Base-by-base conservation (phyloP, 2,113 vertebrate genomes). In the Emberiza fucata region DNA sequence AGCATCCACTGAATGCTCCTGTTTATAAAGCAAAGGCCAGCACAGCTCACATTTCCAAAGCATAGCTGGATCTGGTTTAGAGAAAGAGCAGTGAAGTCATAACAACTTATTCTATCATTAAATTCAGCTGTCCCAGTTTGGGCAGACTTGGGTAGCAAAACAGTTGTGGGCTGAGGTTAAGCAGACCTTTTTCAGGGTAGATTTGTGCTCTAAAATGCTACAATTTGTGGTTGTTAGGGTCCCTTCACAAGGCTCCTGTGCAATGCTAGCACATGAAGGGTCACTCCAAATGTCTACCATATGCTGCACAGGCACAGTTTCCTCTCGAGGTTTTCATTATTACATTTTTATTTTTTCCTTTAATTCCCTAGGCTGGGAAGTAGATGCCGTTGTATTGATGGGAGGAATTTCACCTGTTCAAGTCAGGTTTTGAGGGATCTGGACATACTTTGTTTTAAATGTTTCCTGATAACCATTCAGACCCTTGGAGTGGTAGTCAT, bases 261-360 rank as follows among this genome's bases (percentile, higher is more conserved):
- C 79, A 80, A 95, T 84, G 92, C 72, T 89, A 97, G 94, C 88
- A 95, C 45, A 45, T 61, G 66, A 93, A 97, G 94, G 94, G 90
- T 96, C 97, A 97, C 89, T 92, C 92, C 88, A 96, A 97, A 97
- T 87, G 78, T 93, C 92, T 92, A 82, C 97, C 90, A 84, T 89
- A 96, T 92, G 94, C 90, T 97, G 91, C 93, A 95, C 91, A 90
- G 92, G 86, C 91, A 93, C 66, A 86, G 90, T 70, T 95, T 92
- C 93, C 92, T 95, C 92, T 96, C 61, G 80, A 95, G 93, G 48
- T 93, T 97, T 94, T 76, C 82, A 95, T 91, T 82, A 93, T 79
- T 63, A 81, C 51, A 16, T 71, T 94, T 71, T 59, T 3, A 4
- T n/a, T 79, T 75, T 42, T 51, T 16, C 82, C 96, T 95, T 96